Evolutionary conservation across 53 echinoderm and acorn worm genomes (phyloP).

Genomic region (Zoroaster sp.): DNA sequence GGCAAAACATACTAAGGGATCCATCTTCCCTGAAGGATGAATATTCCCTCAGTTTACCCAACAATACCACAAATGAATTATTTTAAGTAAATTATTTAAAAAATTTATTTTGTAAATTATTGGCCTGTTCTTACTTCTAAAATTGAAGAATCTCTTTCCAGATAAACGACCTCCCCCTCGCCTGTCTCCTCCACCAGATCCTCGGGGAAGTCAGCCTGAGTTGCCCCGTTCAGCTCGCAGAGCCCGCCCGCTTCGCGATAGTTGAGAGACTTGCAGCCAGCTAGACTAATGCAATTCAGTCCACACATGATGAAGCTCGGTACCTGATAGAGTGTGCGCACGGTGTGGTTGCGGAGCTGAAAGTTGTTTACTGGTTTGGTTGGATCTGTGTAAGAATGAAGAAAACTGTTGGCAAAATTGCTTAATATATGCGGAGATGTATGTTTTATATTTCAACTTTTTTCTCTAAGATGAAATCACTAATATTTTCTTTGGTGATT

Average conservation of each 20-base stretch:
- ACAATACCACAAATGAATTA: too few relatives aligned
- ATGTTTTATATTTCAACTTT: too few relatives aligned
- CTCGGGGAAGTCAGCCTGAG: background rate
- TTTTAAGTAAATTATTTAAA: too few relatives aligned
- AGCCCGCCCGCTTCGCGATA: background rate
- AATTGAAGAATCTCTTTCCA: constrained; percentile 14
- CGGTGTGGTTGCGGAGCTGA: constrained; percentile 8
- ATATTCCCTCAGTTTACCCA: too few relatives aligned
- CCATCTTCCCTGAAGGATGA: too few relatives aligned
- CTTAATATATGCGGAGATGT: background rate
- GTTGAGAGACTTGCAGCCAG: constrained; percentile 29
- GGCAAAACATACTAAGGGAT: too few relatives aligned
- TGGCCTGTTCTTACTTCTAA: constrained; percentile 2
- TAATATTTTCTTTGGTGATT: too few relatives aligned
- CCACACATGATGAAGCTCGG: constrained; percentile 16
- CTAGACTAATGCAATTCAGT: background rate
- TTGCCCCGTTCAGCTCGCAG: constrained; percentile 41
- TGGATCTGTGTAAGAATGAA: background rate
- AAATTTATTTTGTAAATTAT: too few relatives aligned
- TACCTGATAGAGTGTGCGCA: background rate
- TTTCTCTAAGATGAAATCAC: too few relatives aligned
- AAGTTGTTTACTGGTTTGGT: background rate
- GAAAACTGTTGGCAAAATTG: background rate
- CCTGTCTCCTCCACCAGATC: background rate
- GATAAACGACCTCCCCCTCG: background rate